Percentiles rank a stretch among this genome's conserved stretches.
Evolutionary conservation across 2,888 invertebrate genomes (phyloP).

Genomic region (Lepidocyrtoides sp.): DNA sequence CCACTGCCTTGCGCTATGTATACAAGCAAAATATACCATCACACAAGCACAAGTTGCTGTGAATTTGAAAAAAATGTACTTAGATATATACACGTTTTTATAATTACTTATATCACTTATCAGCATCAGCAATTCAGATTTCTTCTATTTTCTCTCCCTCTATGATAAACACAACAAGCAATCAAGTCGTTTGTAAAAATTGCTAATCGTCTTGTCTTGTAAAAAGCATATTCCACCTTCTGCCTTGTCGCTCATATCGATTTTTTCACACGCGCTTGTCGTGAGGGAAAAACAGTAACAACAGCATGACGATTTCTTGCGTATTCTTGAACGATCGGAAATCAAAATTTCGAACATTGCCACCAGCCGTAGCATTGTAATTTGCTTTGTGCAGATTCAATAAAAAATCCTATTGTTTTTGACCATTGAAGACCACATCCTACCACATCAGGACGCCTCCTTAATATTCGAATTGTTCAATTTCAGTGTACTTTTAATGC

Average conservation of each 20-base stretch:
- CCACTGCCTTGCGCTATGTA: neutral
- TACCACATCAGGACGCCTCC: neutral
- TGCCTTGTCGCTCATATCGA: neutral
- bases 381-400: too few relatives aligned
- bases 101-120: neutral
- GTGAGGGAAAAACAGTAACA: neutral
- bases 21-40: neutral
- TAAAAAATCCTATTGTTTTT: neutral
- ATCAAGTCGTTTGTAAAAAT: constrained; percentile 31
- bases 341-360: too few relatives aligned
- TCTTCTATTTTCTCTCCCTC: neutral
- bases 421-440: neutral
- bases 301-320: neutral
- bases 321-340: neutral
- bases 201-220: constrained; percentile 15
- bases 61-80: neutral
- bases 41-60: too few relatives aligned
- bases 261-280: constrained; percentile 50
- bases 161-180: too few relatives aligned
- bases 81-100: neutral
- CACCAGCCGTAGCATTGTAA: too few relatives aligned
- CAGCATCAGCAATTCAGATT: neutral
- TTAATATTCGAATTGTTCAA: neutral
- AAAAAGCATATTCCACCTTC: neutral
- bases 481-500: neutral